Percentiles rank a stretch among this genome's conserved stretches.
Evolutionary conservation across 2,797 vertebrate species (phyloP).

Genomic region (Hoplostethus atlanticus): DNA sequence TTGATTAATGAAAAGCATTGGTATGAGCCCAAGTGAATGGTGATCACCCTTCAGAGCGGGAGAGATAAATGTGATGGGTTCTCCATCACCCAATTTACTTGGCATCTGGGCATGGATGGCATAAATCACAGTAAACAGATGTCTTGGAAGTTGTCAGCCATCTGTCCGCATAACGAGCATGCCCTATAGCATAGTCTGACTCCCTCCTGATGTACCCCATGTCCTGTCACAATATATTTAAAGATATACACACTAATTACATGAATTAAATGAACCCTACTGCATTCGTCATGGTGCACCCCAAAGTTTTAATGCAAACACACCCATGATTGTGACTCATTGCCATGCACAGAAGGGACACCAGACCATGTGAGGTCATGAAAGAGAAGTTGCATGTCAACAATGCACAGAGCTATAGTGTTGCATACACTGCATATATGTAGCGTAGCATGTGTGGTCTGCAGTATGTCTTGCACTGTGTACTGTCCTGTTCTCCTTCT

Average conservation of each 20-base stretch:
- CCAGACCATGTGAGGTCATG: neutral
- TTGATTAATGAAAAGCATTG: neutral
- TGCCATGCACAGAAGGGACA: neutral
- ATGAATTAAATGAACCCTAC: neutral
- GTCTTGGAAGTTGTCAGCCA: conserved; percentile 65
- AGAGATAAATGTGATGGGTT: conserved; percentile 3
- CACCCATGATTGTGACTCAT: neutral
- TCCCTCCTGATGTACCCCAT: conserved; percentile 18
- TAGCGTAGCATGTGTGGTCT: too few species aligned
- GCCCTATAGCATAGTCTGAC: conserved; percentile 39
- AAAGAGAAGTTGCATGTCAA: too few species aligned
- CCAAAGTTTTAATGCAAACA: neutral
- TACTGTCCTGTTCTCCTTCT: too few species aligned
- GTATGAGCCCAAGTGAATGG: neutral
- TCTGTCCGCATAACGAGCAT: conserved; percentile 53
- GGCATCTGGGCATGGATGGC: conserved; percentile 39
- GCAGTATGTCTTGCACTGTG: too few species aligned
- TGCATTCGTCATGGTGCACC: neutral
- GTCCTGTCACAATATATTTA: conserved; percentile 31
- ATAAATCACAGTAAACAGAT: conserved; percentile 59
- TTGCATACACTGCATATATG: too few species aligned
- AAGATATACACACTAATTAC: conserved; percentile 1
- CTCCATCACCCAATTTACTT: conserved; percentile 23
- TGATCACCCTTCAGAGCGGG: neutral
- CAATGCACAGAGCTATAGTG: too few species aligned